Conservation (phyloP, 1,140 invertebrate genomes). For the Stegodyphus dumicola region DNA sequence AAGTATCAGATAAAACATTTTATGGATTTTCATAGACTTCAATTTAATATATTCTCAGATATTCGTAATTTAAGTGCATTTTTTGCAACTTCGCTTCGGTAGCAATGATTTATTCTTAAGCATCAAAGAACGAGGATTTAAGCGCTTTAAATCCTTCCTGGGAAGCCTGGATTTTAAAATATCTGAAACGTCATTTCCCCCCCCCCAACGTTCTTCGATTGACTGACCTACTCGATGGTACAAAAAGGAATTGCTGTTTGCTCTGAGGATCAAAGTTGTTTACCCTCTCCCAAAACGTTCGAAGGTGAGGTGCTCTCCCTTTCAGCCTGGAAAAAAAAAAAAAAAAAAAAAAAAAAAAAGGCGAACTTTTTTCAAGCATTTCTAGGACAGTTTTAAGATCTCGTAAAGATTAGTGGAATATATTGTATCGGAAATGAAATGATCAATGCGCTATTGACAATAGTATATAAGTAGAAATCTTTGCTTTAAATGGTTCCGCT, state of each 20-base stretch:
- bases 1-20: too few species aligned
- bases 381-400: not conserved
- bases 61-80: too few species aligned
- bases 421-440: slow-evolving; percentile 6
- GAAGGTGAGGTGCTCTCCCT: not conserved
- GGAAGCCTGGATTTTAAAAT: not conserved
- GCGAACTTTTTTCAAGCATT: not conserved
- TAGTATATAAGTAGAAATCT: not conserved
- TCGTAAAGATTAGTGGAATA: not conserved
- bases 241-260: slow-evolving; percentile 28
- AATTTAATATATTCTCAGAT: too few species aligned
- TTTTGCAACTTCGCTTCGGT: too few species aligned
- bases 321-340: too few species aligned
- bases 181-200: slow-evolving; percentile 2
- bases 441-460: too few species aligned
- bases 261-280: slow-evolving; percentile 16
- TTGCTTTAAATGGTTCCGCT: not conserved
- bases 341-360: too few species aligned
- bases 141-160: not conserved
- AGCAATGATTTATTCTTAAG: too few species aligned
- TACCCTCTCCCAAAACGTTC: slow-evolving; percentile 21
- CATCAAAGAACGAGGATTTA: too few species aligned
- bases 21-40: too few species aligned
- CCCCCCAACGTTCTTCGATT: not conserved
- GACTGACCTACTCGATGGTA: slow-evolving; percentile 23